Percentiles rank a stretch among this genome's conserved stretches.
Evolutionary conservation across 30 jellyfish, hydroid and myxozoan genomes (phyloP).

Genomic region (Turritopsis rubra): DNA sequence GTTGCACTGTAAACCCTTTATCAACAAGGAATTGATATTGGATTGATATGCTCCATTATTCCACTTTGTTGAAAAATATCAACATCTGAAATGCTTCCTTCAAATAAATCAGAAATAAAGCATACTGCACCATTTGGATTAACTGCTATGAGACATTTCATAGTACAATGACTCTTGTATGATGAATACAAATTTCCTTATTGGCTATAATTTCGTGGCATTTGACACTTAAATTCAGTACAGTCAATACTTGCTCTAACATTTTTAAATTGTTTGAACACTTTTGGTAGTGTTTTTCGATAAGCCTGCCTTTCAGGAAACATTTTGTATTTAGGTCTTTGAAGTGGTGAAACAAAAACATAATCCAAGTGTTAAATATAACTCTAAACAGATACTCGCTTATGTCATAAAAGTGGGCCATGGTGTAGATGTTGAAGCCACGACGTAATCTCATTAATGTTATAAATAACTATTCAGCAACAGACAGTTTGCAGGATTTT

Average conservation of each 20-base stretch:
- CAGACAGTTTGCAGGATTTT: conserved; percentile 24
- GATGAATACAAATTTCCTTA: conserved; percentile 65
- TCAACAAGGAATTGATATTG: too few species aligned
- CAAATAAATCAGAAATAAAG: conserved; percentile 50
- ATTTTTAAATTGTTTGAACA: conserved; percentile 38
- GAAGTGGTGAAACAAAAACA: conserved; percentile 43
- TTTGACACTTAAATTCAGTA: conserved; percentile 43
- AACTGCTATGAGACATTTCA: conserved; percentile 58
- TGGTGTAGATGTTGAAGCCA: conserved; percentile 46
- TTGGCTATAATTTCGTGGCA: conserved; percentile 46
- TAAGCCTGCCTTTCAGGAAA: conserved; percentile 46
- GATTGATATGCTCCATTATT: too few species aligned
- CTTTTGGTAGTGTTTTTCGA: conserved; percentile 32
- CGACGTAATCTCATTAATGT: conserved; percentile 54
- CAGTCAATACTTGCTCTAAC: conserved; percentile 53
- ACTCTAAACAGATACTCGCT: conserved; percentile 44
- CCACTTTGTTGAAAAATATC: conserved; percentile 46
- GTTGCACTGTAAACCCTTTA: too few species aligned
- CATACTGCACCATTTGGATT: conserved; percentile 74
- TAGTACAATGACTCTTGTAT: conserved; percentile 47
- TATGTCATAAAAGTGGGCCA: conserved; percentile 44
- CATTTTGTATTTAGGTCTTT: conserved; percentile 41
- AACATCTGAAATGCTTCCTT: conserved; percentile 67
- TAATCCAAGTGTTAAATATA: conserved; percentile 60
- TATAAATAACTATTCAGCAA: conserved; percentile 37